phyloP scores from a whole-genome alignment of 2,797 vertebrate species.

The Hephaestus fuliginosus region DNA sequence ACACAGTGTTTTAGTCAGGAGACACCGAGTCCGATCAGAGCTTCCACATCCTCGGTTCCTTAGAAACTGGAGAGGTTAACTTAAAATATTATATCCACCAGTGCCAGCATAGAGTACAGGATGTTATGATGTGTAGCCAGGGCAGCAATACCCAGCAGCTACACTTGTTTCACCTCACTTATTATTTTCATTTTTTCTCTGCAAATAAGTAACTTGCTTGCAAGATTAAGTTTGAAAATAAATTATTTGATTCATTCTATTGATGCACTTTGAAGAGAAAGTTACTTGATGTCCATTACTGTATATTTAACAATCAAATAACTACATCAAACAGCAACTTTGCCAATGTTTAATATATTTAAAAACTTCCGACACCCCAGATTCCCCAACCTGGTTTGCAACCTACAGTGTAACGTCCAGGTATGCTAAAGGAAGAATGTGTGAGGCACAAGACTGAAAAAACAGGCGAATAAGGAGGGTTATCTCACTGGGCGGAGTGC shows the following conservation, averaged over 20 bases:
- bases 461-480: constrained; percentile 33
- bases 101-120: background rate
- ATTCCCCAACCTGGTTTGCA: background rate
- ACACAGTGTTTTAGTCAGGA: background rate
- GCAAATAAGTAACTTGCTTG: constrained; percentile 11
- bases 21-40: constrained; percentile 16
- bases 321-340: background rate
- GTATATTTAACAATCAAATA: background rate
- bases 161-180: background rate
- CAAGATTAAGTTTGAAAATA: constrained; percentile 2
- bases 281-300: background rate
- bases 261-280: background rate
- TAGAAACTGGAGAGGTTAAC: constrained; percentile 11
- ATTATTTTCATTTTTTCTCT: constrained; percentile 16
- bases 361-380: background rate
- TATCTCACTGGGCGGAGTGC: constrained; percentile 83
- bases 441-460: constrained; percentile 29
- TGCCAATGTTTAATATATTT: constrained; percentile 1
- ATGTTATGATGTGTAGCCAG: constrained; percentile 27
- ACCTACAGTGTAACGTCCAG: background rate
- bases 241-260: background rate
- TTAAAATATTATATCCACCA: constrained; percentile 29
- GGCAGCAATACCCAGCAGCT: constrained; percentile 3
- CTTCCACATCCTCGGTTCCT: background rate
- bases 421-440: constrained; percentile 8